phyloP scores from a whole-genome alignment of 2,888 invertebrate species.

The Eilema griseolum region DNA sequence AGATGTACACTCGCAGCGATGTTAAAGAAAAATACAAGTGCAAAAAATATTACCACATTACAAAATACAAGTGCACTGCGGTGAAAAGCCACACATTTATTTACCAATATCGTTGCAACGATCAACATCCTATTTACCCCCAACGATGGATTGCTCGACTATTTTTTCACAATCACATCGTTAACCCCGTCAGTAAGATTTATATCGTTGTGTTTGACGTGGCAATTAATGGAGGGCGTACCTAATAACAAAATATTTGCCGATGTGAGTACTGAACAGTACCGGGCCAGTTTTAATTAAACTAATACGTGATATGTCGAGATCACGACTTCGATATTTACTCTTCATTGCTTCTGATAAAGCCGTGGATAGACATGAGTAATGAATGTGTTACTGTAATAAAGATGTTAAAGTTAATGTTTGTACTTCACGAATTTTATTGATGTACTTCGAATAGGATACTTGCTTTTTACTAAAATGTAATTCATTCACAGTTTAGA shows the following conservation, averaged over 20 bases:
- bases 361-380: conserved; percentile 18
- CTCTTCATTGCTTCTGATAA: conserved; percentile 38
- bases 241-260: conserved; percentile 32
- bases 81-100: conserved; percentile 21
- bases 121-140: conserved; percentile 42
- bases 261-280: conserved; percentile 30
- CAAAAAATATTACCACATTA: not conserved
- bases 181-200: conserved; percentile 39
- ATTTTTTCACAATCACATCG: conserved; percentile 44
- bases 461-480: not conserved
- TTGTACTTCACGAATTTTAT: conserved; percentile 11
- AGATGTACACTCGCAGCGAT: too few relatives aligned
- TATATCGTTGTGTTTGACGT: conserved; percentile 47
- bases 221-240: conserved; percentile 41
- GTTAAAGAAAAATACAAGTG: too few relatives aligned
- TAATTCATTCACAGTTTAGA: not conserved
- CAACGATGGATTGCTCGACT: conserved; percentile 25
- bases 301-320: conserved; percentile 42
- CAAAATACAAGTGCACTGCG: not conserved
- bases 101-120: conserved; percentile 39
- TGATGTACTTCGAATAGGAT: not conserved
- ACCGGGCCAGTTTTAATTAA: conserved; percentile 43
- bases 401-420: conserved; percentile 17
- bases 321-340: conserved; percentile 49
- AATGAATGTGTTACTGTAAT: conserved; percentile 20